Evolutionary conservation across 2,113 vertebrate genomes (phyloP), one percentile per base, ranked within the genome.

Genomic region (Calonectris borealis): DNA sequence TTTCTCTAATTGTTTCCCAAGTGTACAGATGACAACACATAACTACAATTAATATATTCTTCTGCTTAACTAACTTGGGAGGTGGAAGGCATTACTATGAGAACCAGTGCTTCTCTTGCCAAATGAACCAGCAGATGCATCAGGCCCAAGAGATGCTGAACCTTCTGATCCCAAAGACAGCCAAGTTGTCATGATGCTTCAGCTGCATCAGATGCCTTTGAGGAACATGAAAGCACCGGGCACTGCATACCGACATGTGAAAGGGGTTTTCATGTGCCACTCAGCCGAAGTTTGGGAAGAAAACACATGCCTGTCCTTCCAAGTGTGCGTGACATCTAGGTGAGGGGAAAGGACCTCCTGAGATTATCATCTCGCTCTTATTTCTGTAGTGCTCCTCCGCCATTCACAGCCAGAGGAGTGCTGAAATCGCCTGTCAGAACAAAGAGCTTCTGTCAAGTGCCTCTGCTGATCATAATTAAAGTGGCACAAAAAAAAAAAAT

Each of bases 51-150:
- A 97, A 97, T 96, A 80, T 64, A 93, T 93, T 96, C 91, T 94
- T 90, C 75, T 91, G 16, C 48, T 95, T 94, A 95, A 89, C 93
- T 94, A 95, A 89, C 93, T 93, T 88, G 75, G 89, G 93, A 88
- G 71, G 68, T 78, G 68, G 76, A 90, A 96, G 68, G 68, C 75
- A 70, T 76, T 66, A 34, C 87, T 93, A 42, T 25, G 62, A 96
- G 62, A 96, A 86, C 71, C 82, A 73, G 58, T 83, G 84, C 66
- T 86, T 42, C 66, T 94, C 70, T 27, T 90, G 91, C 93, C 89
- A 97, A 97, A 93, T 16, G 82, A 96, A 93, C 95, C 84, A 85
- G 95, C 91, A 97, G 93, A 94, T 95, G 94, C 48, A 83, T 71
- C 55, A 77, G 71, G 75, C 95, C 93, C 95, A 66, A 48, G 96